Percentiles rank a stretch among this genome's conserved stretches.
These are phyloP conservation scores for Bellardia bayeri DNA, from an alignment of 2,888 invertebrate genomes.

Conservation along the genomic window DNA sequence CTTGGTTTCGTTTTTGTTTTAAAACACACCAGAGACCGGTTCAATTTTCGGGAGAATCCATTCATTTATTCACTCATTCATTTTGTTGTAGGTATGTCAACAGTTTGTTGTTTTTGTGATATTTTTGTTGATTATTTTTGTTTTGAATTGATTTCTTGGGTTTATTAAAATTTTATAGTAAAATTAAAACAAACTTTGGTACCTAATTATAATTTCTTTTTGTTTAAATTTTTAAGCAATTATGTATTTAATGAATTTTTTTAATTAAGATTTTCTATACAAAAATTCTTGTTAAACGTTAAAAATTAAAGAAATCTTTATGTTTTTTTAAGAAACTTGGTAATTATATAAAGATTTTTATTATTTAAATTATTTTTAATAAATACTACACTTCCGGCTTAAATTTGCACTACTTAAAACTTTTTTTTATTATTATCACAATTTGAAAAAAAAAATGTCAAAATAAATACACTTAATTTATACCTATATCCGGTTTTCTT, in stretches of 20 bases:
- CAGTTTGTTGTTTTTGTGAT: slow-evolving; percentile 45
- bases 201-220: not conserved
- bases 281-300: too few relatives aligned
- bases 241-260: not conserved
- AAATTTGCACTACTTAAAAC: not conserved
- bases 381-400: not conserved
- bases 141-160: slow-evolving; percentile 37
- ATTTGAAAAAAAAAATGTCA: not conserved
- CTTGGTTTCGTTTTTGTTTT: slow-evolving; percentile 39
- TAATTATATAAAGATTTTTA: not conserved
- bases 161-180: slow-evolving; percentile 16
- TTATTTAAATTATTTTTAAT: not conserved
- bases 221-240: not conserved
- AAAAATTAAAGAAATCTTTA: too few relatives aligned
- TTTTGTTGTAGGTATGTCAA: slow-evolving; percentile 59
- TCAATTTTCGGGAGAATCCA: slow-evolving; percentile 65
- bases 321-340: not conserved
- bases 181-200: not conserved
- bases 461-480: not conserved
- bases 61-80: slow-evolving; percentile 46
- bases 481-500: not conserved
- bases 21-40: slow-evolving; percentile 64
- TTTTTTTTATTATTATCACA: slow-evolving; percentile 11
- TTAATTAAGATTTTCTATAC: not conserved
- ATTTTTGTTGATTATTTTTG: slow-evolving; percentile 50